Evolutionary conservation across 2,113 vertebrate genomes (phyloP).

Genomic region (Edolisoma coerulescens): DNA sequence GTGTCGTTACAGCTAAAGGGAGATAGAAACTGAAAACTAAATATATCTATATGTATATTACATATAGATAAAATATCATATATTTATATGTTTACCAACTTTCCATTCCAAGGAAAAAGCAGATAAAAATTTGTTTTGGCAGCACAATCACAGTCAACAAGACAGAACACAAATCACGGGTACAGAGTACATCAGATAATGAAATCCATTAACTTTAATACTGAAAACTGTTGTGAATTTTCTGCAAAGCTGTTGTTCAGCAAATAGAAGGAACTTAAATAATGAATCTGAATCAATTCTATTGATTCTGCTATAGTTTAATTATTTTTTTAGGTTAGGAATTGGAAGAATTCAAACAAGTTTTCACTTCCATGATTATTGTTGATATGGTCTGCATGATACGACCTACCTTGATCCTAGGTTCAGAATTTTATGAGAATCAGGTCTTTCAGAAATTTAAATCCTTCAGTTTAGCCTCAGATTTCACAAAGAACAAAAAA

Average conservation of each 20-base stretch:
- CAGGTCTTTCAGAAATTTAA: neutral
- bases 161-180: neutral
- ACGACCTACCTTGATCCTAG: neutral
- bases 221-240: neutral
- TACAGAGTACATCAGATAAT: neutral
- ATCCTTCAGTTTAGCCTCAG: neutral
- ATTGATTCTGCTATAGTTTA: neutral
- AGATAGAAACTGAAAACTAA: neutral
- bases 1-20: neutral
- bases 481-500: neutral
- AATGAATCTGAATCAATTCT: neutral
- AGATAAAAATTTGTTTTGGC: neutral
- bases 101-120: neutral
- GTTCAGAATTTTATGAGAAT: neutral
- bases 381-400: neutral
- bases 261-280: neutral
- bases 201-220: neutral
- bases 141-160: neutral
- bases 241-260: neutral
- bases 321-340: neutral
- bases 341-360: neutral
- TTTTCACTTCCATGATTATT: neutral
- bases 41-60: neutral
- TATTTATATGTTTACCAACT: neutral
- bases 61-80: neutral